These are phyloP conservation scores for Linurgus olivaceus DNA, from an alignment of 2,797 vertebrate genomes.

Conservation along the genomic window DNA sequence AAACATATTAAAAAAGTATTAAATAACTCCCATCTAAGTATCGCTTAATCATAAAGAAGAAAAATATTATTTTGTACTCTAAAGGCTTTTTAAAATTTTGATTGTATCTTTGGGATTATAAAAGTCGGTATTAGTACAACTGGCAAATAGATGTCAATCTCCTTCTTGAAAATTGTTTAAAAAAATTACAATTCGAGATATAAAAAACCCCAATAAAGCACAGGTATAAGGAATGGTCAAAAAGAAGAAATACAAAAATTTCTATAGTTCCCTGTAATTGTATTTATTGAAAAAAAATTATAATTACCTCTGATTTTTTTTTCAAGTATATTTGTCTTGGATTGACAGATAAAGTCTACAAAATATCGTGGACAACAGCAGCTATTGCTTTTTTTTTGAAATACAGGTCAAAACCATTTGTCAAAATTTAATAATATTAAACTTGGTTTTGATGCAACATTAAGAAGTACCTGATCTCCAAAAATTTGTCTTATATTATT, in stretches of 20 bases:
- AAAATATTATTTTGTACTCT: not conserved
- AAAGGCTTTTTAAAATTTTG: not conserved
- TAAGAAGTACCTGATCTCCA: not conserved
- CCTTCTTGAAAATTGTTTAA: not conserved
- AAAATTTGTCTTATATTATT: not conserved
- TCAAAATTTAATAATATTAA: not conserved
- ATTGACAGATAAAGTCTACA: not conserved
- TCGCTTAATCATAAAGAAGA: not conserved
- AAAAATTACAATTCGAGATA: not conserved
- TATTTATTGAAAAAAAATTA: not conserved
- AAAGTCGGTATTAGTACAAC: not conserved
- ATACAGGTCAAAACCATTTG: not conserved
- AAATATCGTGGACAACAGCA: not conserved
- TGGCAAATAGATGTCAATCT: not conserved
- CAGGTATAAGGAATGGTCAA: not conserved
- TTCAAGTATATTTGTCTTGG: not conserved
- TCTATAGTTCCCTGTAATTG: not conserved
- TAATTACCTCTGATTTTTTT: not conserved
- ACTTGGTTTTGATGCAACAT: not conserved
- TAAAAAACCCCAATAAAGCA: fast-evolving
- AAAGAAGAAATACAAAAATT: not conserved
- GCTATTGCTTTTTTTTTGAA: not conserved
- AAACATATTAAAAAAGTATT: not conserved
- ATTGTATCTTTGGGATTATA: not conserved
- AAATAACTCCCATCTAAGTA: not conserved